These are phyloP conservation scores for Pristionchus pacificus DNA, from an alignment of 1,140 invertebrate species.

Conservation along the genomic window DNA sequence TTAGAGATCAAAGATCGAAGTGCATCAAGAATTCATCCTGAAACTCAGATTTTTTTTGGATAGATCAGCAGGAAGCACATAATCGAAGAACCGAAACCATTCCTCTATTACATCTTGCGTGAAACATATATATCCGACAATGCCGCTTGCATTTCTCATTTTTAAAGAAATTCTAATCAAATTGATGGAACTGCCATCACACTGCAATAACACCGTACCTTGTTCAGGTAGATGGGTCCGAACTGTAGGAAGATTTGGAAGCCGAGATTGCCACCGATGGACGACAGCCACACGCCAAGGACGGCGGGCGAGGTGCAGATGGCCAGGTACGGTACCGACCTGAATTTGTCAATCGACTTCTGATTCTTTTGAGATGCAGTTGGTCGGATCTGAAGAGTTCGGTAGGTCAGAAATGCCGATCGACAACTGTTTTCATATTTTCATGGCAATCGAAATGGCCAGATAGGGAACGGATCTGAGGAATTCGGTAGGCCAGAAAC, in stretches of 20 bases:
- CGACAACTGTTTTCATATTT: neutral
- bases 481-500: too few relatives aligned
- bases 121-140: too few relatives aligned
- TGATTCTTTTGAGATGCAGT: too few relatives aligned
- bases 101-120: too few relatives aligned
- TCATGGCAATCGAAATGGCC: neutral
- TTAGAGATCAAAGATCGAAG: neutral
- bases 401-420: neutral
- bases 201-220: too few relatives aligned
- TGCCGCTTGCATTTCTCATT: too few relatives aligned
- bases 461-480: constrained; percentile 7
- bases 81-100: too few relatives aligned
- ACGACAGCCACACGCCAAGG: constrained; percentile 20
- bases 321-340: constrained; percentile 18
- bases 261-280: constrained; percentile 17
- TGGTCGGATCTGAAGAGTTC: constrained; percentile 1
- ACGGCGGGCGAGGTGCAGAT: constrained; percentile 23
- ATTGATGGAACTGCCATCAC: too few relatives aligned
- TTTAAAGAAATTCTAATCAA: too few relatives aligned
- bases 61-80: too few relatives aligned
- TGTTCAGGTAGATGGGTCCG: constrained; percentile 40
- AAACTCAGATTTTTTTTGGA: too few relatives aligned
- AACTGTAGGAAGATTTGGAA: constrained; percentile 28
- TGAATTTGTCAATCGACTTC: constrained; percentile 2
- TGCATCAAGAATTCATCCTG: too few relatives aligned